phyloP scores from a whole-genome alignment of 2,113 vertebrate species.

The Dromas ardeola region DNA sequence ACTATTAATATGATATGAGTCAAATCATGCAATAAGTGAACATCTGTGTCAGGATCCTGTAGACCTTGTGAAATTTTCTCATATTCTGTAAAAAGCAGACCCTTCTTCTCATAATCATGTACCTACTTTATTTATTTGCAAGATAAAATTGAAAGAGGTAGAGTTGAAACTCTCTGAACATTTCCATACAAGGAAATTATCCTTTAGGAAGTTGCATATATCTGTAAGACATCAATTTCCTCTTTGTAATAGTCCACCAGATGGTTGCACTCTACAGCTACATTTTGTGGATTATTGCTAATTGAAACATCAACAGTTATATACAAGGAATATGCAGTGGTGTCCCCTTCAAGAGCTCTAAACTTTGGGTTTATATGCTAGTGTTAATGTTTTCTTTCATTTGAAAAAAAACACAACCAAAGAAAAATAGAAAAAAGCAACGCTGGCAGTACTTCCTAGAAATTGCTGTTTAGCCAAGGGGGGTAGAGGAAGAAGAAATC shows the following conservation, averaged over 20 bases:
- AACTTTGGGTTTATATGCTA: not conserved
- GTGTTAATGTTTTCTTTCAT: conserved; percentile 20
- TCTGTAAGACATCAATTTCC: not conserved
- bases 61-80: not conserved
- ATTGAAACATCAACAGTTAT: conserved; percentile 24
- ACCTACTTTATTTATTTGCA: conserved; percentile 13
- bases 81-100: not conserved
- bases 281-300: conserved; percentile 51
- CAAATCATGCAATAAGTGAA: not conserved
- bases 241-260: conserved; percentile 28
- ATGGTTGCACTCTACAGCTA: conserved; percentile 26
- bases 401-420: not conserved
- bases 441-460: not conserved
- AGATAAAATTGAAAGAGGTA: conserved; percentile 20
- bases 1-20: not conserved
- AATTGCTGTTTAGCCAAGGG: not conserved
- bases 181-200: conserved; percentile 39
- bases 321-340: not conserved
- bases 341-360: not conserved
- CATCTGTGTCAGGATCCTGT: not conserved
- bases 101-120: conserved; percentile 3
- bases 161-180: conserved; percentile 30
- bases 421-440: not conserved
- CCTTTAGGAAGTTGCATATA: conserved; percentile 39
- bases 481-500: not conserved